These are phyloP conservation scores for Xylocampa areola DNA, from an alignment of 2,888 invertebrate species.

Conservation along the genomic window DNA sequence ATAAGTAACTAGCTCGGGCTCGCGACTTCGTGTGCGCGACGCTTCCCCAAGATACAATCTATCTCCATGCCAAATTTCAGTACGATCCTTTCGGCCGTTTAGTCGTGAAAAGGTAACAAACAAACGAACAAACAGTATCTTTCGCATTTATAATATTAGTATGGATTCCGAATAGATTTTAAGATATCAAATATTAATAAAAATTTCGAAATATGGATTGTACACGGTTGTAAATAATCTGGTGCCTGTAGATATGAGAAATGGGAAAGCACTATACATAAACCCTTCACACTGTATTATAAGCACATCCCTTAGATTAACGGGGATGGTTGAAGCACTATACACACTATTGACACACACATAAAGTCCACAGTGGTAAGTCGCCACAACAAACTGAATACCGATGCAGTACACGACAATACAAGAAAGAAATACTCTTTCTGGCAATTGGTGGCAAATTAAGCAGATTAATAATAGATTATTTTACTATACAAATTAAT, in stretches of 20 bases:
- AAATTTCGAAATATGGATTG: neutral
- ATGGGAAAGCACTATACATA: slow-evolving; percentile 51
- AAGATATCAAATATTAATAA: no score
- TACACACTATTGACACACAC: slow-evolving; percentile 47
- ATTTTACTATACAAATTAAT: no score
- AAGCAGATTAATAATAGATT: no score
- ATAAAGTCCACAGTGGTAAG: slow-evolving; percentile 37
- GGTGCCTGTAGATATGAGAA: slow-evolving; percentile 41
- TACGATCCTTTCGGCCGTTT: no score
- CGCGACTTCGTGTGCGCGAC: no score
- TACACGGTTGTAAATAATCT: slow-evolving; percentile 52
- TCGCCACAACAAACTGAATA: slow-evolving; percentile 56
- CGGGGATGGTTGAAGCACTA: slow-evolving; percentile 59
- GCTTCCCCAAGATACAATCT: no score
- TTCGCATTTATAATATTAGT: no score
- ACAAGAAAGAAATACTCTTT: slow-evolving; percentile 1
- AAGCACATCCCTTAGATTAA: slow-evolving; percentile 58
- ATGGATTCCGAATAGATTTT: no score
- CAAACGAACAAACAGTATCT: no score
- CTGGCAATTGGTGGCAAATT: slow-evolving; percentile 9
- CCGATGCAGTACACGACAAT: slow-evolving; percentile 61
- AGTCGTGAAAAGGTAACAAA: no score
- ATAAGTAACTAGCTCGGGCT: no score
- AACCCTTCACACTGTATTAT: slow-evolving; percentile 53
- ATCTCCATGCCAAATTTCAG: no score